Conservation (phyloP, 2,797 vertebrate species). For the Tachyglossus aculeatus region DNA sequence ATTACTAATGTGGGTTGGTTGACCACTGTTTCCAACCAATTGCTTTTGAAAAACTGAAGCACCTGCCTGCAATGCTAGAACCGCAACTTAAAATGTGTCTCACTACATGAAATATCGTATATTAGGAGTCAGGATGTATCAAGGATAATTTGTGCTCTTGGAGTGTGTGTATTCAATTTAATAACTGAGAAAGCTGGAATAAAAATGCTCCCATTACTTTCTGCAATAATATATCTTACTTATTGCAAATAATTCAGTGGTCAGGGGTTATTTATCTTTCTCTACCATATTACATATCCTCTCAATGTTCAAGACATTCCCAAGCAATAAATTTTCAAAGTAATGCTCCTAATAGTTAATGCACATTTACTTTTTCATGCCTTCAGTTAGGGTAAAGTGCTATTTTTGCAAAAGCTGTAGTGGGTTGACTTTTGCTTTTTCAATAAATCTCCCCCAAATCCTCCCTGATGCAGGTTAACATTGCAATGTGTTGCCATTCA, state of each 20-base stretch:
- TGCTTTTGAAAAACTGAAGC: neutral
- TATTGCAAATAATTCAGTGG: neutral
- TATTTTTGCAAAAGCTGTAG: neutral
- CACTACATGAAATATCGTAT: conserved; percentile 11
- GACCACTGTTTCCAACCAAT: neutral
- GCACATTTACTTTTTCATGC: conserved; percentile 44
- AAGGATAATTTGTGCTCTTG: conserved; percentile 10
- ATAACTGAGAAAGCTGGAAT: conserved; percentile 1
- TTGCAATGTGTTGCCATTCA: neutral
- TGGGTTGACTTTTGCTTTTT: neutral
- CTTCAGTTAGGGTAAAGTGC: neutral
- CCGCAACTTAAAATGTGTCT: neutral
- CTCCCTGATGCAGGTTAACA: conserved; percentile 23
- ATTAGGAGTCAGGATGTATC: neutral
- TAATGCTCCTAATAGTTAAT: conserved; percentile 39
- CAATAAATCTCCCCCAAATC: conserved; percentile 41
- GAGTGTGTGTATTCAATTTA: neutral
- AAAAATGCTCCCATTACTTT: neutral
- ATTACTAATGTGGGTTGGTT: neutral
- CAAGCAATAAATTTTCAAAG: conserved; percentile 18
- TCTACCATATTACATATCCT: conserved; percentile 32
- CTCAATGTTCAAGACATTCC: conserved; percentile 6
- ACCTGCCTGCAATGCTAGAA: neutral
- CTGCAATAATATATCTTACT: neutral
- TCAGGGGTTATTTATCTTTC: conserved; percentile 10